Evolutionary conservation across 2,113 vertebrate genomes (phyloP).

Genomic region (Chlorocebus sabaeus): DNA sequence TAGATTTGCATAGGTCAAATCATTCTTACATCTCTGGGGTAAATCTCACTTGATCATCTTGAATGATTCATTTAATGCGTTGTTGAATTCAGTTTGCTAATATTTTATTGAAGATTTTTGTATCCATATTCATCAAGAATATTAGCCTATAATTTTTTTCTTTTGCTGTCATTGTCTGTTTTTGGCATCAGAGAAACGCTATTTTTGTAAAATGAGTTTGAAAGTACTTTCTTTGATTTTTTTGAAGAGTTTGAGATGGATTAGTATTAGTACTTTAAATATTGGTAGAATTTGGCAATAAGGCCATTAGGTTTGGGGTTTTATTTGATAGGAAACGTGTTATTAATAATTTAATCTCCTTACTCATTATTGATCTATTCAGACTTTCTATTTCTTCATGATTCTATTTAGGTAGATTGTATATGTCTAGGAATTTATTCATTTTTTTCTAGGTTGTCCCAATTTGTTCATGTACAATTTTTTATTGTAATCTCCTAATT

Average conservation of each 20-base stretch:
- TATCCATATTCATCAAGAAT: neutral
- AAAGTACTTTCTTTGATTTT: neutral
- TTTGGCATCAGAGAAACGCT: neutral
- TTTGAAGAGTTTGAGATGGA: neutral
- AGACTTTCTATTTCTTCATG: neutral
- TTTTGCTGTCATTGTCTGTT: neutral
- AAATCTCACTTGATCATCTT: neutral
- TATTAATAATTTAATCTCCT: neutral
- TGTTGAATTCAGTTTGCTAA: neutral
- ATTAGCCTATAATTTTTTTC: neutral
- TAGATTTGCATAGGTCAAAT: neutral
- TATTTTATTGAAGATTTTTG: neutral
- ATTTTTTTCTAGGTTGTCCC: neutral
- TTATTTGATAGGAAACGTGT: fast-evolving
- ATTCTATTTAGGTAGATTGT: neutral
- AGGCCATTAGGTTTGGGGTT: neutral
- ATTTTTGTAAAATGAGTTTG: neutral
- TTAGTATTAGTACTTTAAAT: neutral
- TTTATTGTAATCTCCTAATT: neutral
- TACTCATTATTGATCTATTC: neutral
- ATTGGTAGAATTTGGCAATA: neutral
- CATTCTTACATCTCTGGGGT: neutral
- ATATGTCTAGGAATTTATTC: neutral
- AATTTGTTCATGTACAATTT: neutral
- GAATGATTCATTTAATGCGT: too few species aligned